Evolutionary conservation across 1,140 invertebrate species (phyloP), one percentile per base, ranked within the genome.

Genomic region (Drosophila takahashii): DNA sequence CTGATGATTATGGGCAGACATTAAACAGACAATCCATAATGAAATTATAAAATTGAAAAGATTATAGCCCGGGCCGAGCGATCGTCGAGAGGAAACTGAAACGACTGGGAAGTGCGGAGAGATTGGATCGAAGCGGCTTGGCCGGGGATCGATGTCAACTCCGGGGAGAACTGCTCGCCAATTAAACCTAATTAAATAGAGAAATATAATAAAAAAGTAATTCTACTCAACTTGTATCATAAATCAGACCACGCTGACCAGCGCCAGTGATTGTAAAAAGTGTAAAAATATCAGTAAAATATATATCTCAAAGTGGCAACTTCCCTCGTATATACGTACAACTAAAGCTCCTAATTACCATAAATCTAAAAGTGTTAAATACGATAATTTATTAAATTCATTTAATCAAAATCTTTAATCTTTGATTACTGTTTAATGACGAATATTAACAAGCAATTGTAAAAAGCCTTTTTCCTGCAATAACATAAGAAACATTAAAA

Each of bases 21-120:
- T 83, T 83, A 86, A 79, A 79, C 60, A 83, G 83, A 86, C 84
- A 87, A 81, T 79, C 79, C 71, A 87, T 89, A 87, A 83, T 87
- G 76, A 87, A 86, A 87, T 87, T 83, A 89, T 87, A 87, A 77
- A 87, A 86, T 65, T 75, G 45, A 70, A 61, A 57, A 85, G 77
- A 79, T 79, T 84, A 86, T 74, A 56, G 72, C 73, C 58, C 62
- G 77, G 47, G 13, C 47, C 27, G n/a, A 50, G 59, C 51, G 48
- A 59, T 50, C 56, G 48, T 37, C 64, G 64, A 59, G 70, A 84
- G 83, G 81, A 86, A 86, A 81, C 75, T 78, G 70, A 47, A 52
- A 51, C 64, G 62, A 59, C 66, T 69, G 59, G 59, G 56, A 50
- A 50, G 47, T 50, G 47, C 9, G 26, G 27, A 32, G 27, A 58